Conservation (phyloP, 2,113 vertebrate species). For the Psilopsiagon aurifrons region DNA sequence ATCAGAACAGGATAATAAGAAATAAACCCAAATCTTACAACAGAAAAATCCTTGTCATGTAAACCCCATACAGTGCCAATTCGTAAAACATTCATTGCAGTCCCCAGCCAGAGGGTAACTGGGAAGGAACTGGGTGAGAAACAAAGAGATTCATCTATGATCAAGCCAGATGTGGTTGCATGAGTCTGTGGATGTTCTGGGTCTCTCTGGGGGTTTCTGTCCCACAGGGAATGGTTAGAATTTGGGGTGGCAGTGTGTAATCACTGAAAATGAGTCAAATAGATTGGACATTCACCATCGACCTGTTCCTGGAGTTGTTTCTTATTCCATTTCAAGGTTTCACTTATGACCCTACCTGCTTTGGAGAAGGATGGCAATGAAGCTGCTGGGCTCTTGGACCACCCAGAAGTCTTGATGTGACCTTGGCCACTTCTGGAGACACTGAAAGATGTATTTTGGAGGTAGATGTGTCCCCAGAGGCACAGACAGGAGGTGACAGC, state of each 20-base stretch:
- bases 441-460: background rate
- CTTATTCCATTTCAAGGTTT: background rate
- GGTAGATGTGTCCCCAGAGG: background rate
- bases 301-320: background rate
- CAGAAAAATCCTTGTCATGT: background rate
- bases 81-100: background rate
- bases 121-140: background rate
- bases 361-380: background rate
- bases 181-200: background rate
- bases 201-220: background rate
- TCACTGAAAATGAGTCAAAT: background rate
- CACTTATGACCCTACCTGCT: background rate
- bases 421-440: background rate
- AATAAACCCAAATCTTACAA: background rate
- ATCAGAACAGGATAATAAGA: background rate
- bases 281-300: too few species aligned
- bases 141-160: background rate
- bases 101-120: rapidly evolving
- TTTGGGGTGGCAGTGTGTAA: background rate
- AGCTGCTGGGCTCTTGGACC: background rate
- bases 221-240: background rate
- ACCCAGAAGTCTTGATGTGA: background rate
- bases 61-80: background rate
- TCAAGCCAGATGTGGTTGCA: background rate
- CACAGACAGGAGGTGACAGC: background rate